Evolutionary conservation across 2,113 vertebrate species (phyloP).

Genomic region (Notothenia coriiceps): DNA sequence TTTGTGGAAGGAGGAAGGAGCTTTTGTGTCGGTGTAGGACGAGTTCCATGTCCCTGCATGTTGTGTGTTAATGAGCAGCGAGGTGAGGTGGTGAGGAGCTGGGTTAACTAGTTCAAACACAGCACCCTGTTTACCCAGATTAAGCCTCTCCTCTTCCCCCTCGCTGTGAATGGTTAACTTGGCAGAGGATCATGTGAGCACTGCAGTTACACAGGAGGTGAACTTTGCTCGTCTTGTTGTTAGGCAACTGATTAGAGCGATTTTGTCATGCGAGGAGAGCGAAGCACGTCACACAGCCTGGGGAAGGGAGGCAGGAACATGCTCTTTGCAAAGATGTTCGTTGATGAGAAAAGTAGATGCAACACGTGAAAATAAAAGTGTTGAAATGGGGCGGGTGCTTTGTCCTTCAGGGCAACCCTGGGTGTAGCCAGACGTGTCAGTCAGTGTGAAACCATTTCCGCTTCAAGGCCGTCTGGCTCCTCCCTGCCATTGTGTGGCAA

Average conservation of each 20-base stretch:
- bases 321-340: slow-evolving; percentile 25
- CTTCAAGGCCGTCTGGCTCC: slow-evolving; percentile 78
- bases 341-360: slow-evolving; percentile 16
- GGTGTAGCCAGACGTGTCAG: slow-evolving; percentile 70
- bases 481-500: slow-evolving; percentile 72
- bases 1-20: slow-evolving; percentile 41
- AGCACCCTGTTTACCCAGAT: slow-evolving; percentile 57
- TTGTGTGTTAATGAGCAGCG: slow-evolving; percentile 49
- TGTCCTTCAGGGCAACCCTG: slow-evolving; percentile 69
- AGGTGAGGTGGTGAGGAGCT: not conserved
- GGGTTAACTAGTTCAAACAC: slow-evolving; percentile 53
- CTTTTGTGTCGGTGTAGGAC: slow-evolving; percentile 33
- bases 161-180: slow-evolving; percentile 76
- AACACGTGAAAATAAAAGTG: slow-evolving; percentile 43
- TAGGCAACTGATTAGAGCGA: slow-evolving; percentile 57
- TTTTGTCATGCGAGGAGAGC: slow-evolving; percentile 44
- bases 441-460: slow-evolving; percentile 75
- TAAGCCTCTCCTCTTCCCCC: slow-evolving; percentile 35
- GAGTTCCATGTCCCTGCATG: slow-evolving; percentile 68
- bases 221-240: slow-evolving; percentile 72
- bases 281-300: slow-evolving; percentile 35
- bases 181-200: slow-evolving; percentile 60
- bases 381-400: slow-evolving; percentile 1
- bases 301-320: slow-evolving; percentile 50
- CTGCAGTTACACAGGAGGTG: slow-evolving; percentile 45